Evolutionary conservation across 2,888 invertebrate species (phyloP), one percentile per base, ranked within the genome.

Genomic region (Poecilus cupreus): DNA sequence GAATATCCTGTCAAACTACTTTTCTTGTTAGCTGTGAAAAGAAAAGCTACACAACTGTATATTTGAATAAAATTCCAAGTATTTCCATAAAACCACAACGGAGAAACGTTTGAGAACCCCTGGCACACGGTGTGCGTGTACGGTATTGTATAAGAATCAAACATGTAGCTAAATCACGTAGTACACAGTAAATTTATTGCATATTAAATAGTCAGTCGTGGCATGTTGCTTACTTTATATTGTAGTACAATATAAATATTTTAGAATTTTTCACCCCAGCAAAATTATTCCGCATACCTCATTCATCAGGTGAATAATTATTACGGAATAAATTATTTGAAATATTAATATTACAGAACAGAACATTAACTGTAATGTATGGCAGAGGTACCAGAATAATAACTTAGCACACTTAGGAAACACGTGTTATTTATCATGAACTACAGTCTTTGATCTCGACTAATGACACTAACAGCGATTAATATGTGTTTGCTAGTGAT

Each of bases 241-340:
- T 75, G 54, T 75, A 75, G 22, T 37, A 75, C 54, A 75, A 75
- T 75, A 77, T 77, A 60, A 77, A 77, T 77, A 77, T 77, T 77
- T 60, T 22, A 77, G 13, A n/a, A 77, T 77, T 77, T 60, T 77
- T 60, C 74, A 49, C 11, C 10, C 18, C 32, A 26, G 43, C 43
- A 60, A 43, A 77, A 43, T 77, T 77, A 77, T 77, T 77, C 43
- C 60, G 60, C 77, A 77, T 77, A 60, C 77, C 77, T 32, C 77
- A 77, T 57, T 77, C 77, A 77, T 77, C 77, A 60, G 22, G 39
- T 77, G 57, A 54, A 77, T 77, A 60, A 77, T 77, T 77, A 77
- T 54, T 37, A 37, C 64, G 20, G 64, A 68, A 68, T 68, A 68
- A 37, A 37, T 68, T 68, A 68, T 37, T 68, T 68, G 64, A 68